Evolutionary conservation across 53 echinoderm and acorn worm species (phyloP).

Genomic region (Crossaster papposus): DNA sequence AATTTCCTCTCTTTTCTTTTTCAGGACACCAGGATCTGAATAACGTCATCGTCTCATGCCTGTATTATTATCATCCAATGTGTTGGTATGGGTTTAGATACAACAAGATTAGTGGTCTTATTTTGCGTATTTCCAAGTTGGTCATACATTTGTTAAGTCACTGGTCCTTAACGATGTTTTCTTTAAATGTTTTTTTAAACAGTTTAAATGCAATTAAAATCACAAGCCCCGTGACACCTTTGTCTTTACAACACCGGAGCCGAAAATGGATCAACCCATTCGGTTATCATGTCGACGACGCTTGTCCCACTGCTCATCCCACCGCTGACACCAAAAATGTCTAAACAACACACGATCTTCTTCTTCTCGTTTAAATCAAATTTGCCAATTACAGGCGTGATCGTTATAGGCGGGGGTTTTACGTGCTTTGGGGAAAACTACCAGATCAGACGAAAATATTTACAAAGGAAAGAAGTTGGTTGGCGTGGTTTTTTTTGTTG

Average conservation of each 20-base stretch:
- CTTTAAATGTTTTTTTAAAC: too few species aligned
- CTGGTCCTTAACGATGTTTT: too few species aligned
- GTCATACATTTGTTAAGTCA: too few species aligned
- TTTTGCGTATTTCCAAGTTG: too few species aligned
- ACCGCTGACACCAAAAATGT: neutral
- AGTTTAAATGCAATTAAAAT: too few species aligned
- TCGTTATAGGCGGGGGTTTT: neutral
- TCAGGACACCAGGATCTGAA: neutral
- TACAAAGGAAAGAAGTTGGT: neutral
- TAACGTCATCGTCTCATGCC: neutral
- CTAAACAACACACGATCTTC: too few species aligned
- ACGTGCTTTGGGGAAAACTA: neutral
- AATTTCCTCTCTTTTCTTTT: neutral
- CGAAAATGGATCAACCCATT: neutral
- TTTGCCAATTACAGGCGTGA: neutral
- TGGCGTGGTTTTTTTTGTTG: neutral
- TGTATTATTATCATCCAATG: neutral
- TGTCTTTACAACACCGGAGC: neutral
- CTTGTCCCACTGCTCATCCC: slow-evolving; percentile 5
- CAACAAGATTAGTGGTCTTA: neutral
- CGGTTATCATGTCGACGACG: neutral
- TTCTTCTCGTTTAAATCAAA: too few species aligned
- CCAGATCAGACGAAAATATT: slow-evolving; percentile 4
- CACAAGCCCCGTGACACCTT: too few species aligned
- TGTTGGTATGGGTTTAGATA: neutral